phyloP scores from a whole-genome alignment of 2,888 invertebrate genomes.

The Cepaea hortensis region DNA sequence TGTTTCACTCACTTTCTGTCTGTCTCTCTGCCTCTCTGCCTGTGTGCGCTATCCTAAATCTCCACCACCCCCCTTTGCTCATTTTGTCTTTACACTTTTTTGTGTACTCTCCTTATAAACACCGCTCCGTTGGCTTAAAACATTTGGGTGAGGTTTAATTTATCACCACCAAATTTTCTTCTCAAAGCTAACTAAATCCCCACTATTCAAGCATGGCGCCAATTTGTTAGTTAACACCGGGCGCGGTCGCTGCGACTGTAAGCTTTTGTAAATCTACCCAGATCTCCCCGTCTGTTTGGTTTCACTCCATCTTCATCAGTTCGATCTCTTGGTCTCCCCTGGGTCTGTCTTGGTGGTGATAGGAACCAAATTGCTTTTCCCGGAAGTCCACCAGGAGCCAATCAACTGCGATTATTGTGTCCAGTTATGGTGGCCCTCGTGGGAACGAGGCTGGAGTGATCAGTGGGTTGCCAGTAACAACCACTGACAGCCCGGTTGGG shows the following conservation, averaged over 20 bases:
- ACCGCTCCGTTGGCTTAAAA: neutral
- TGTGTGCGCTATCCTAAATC: neutral
- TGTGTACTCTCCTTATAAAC: neutral
- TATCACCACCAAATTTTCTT: neutral
- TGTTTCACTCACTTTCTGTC: neutral
- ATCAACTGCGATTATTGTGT: slow-evolving; percentile 38
- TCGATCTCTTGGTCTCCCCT: slow-evolving; percentile 29
- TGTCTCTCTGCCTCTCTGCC: neutral
- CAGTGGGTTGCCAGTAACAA: slow-evolving; percentile 37
- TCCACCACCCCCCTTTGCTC: neutral
- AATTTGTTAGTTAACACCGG: neutral
- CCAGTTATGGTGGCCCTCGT: slow-evolving; percentile 30
- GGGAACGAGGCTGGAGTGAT: slow-evolving; percentile 22
- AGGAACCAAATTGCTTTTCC: slow-evolving; percentile 39
- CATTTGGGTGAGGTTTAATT: neutral
- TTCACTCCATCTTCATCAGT: slow-evolving; percentile 29
- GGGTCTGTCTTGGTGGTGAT: slow-evolving; percentile 36
- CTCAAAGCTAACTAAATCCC: neutral
- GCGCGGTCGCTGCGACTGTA: neutral
- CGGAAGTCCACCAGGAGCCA: slow-evolving; percentile 44
- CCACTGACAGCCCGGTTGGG: slow-evolving; percentile 25
- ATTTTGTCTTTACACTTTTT: neutral
- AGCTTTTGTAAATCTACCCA: slow-evolving; percentile 23
- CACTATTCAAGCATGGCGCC: neutral
- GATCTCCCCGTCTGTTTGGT: slow-evolving; percentile 16